Evolutionary conservation across 2,113 vertebrate genomes (phyloP).

Genomic region (Brachyhypopomus occidentalis): DNA sequence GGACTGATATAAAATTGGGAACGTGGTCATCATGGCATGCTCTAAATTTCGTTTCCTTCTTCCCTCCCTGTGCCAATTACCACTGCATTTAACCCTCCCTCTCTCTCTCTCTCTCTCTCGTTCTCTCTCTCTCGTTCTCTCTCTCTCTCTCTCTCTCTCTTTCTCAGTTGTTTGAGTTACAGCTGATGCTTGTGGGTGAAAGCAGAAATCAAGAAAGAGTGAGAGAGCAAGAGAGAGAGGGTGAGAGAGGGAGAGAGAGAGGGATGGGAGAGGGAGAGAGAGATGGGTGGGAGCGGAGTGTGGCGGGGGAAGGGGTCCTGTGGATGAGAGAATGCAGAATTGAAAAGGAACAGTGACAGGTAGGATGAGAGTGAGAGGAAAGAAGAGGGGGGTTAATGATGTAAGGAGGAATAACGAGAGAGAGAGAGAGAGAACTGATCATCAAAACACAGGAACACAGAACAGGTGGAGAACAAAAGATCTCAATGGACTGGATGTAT

Average conservation of each 20-base stretch:
- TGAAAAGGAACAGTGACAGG: conserved; percentile 16
- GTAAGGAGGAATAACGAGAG: conserved; percentile 43
- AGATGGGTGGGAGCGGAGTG: too few relatives aligned
- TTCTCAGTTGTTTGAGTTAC: conserved; percentile 44
- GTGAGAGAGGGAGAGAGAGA: too few relatives aligned
- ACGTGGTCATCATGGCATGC: background rate
- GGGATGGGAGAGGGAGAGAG: too few relatives aligned
- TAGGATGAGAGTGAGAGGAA: conserved; percentile 33
- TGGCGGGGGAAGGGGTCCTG: too few relatives aligned
- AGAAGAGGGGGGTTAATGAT: conserved; percentile 37
- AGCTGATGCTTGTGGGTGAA: conserved; percentile 46
- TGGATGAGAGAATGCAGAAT: too few relatives aligned
- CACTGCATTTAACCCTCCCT: conserved; percentile 26
- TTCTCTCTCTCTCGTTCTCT: background rate
- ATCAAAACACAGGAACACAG: conserved; percentile 29
- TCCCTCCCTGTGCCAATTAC: conserved; percentile 28
- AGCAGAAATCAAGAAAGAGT: conserved; percentile 43
- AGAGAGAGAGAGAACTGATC: conserved; percentile 36
- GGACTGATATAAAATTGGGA: background rate
- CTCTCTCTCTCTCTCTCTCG: background rate
- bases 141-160: background rate
- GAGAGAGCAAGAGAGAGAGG: conserved; percentile 12
- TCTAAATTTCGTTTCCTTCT: conserved; percentile 22
- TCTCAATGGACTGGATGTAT: conserved; percentile 7
- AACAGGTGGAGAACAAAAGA: conserved; percentile 44